Conservation (phyloP, 2,113 vertebrate genomes). For the Rhynchomys soricoides region DNA sequence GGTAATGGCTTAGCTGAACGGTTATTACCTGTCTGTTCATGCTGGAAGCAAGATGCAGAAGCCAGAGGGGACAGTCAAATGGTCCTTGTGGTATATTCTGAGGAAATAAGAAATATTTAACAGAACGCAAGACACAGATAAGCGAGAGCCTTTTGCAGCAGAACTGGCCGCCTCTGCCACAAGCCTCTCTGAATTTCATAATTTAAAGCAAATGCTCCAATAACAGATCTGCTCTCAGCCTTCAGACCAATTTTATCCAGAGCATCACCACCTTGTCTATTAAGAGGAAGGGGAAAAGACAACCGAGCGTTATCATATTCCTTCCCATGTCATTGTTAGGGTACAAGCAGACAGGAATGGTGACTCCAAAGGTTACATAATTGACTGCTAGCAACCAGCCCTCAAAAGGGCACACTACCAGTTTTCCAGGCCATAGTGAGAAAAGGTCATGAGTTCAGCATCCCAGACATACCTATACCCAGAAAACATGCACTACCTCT, state of each 20-base stretch:
- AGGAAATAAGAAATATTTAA: conserved; percentile 90
- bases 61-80: conserved; percentile 90
- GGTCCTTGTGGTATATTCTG: conserved; percentile 87
- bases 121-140: conserved; percentile 86
- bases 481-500: not conserved
- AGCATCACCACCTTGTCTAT: conserved; percentile 69
- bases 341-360: not conserved
- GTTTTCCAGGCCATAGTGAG: not conserved
- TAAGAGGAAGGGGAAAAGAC: conserved; percentile 73
- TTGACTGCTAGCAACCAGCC: not conserved
- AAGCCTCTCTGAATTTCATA: conserved; percentile 79
- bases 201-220: conserved; percentile 81
- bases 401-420: not conserved
- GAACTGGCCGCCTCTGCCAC: conserved; percentile 75
- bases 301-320: conserved; percentile 58
- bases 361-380: not conserved
- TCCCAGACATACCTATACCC: not conserved
- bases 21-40: conserved; percentile 91
- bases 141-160: conserved; percentile 80
- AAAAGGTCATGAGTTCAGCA: not conserved
- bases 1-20: conserved; percentile 88
- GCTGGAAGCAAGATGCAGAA: conserved; percentile 89
- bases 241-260: conserved; percentile 77
- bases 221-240: conserved; percentile 71
- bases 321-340: not conserved